A percentile compares a stretch with the other conserved stretches of the same genome.
Evolutionary conservation across 2,113 vertebrate species (phyloP).

Genomic region (Gopherus evgoodei): DNA sequence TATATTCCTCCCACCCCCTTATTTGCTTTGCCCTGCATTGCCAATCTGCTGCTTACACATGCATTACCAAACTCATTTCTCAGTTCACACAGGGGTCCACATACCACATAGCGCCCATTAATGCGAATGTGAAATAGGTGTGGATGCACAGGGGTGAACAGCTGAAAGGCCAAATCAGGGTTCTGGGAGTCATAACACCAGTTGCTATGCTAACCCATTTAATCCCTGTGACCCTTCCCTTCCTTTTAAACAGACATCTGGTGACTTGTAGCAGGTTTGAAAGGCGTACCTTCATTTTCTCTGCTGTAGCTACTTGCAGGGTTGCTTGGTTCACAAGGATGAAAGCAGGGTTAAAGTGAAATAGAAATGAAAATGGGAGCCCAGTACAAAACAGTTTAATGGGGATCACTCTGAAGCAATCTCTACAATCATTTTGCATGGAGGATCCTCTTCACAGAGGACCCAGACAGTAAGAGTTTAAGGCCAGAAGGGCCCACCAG

Average conservation of each 20-base stretch:
- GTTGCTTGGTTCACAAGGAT: neutral
- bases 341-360: neutral
- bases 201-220: neutral
- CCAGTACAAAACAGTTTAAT: neutral
- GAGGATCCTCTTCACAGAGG: neutral
- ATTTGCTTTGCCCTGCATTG: neutral
- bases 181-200: neutral
- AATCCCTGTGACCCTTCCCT: neutral
- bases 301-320: neutral
- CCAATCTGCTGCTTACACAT: neutral
- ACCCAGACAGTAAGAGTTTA: neutral
- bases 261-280: neutral
- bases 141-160: accelerated
- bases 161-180: neutral
- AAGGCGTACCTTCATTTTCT: neutral
- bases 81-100: neutral
- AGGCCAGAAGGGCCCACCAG: neutral
- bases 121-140: accelerated
- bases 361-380: neutral
- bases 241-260: neutral
- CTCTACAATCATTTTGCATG: neutral
- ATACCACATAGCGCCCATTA: neutral
- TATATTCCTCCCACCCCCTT: neutral
- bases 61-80: neutral
- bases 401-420: neutral